These are phyloP conservation scores for Tupiocoris notatus DNA, from an alignment of 2,888 invertebrate species.

Conservation along the genomic window DNA sequence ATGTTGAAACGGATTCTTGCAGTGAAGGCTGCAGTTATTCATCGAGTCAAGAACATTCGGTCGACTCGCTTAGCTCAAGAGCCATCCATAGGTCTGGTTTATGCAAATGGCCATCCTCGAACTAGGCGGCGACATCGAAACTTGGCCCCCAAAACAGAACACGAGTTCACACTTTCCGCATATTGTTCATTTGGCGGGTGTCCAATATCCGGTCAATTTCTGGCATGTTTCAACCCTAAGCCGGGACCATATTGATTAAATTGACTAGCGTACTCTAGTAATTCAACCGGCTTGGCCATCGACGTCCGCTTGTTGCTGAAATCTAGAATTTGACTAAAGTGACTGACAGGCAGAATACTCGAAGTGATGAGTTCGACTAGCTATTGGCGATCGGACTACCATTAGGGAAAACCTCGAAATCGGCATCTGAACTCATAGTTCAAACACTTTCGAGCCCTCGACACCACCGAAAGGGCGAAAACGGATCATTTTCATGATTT, in stretches of 20 bases:
- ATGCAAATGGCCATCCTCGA: not conserved
- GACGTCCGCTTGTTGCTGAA: too few relatives aligned
- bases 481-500: too few relatives aligned
- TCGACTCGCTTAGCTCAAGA: not conserved
- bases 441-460: too few relatives aligned
- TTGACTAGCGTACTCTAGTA: too few relatives aligned
- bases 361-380: too few relatives aligned
- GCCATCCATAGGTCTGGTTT: not conserved
- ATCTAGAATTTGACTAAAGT: too few relatives aligned
- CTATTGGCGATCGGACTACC: too few relatives aligned
- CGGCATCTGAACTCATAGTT: too few relatives aligned
- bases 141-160: not conserved
- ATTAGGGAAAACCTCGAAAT: too few relatives aligned
- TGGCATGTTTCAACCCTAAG: not conserved
- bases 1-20: not conserved
- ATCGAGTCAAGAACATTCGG: not conserved
- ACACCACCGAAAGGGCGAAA: too few relatives aligned
- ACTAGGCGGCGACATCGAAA: not conserved
- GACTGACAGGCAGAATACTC: too few relatives aligned
- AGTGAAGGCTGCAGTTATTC: not conserved
- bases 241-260: not conserved
- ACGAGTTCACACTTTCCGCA: slow-evolving; percentile 10
- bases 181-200: slow-evolving; percentile 2
- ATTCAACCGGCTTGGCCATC: too few relatives aligned
- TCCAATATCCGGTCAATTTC: not conserved